Base-by-base conservation (phyloP, 2,797 vertebrate species). In the Tadarida brasiliensis region DNA sequence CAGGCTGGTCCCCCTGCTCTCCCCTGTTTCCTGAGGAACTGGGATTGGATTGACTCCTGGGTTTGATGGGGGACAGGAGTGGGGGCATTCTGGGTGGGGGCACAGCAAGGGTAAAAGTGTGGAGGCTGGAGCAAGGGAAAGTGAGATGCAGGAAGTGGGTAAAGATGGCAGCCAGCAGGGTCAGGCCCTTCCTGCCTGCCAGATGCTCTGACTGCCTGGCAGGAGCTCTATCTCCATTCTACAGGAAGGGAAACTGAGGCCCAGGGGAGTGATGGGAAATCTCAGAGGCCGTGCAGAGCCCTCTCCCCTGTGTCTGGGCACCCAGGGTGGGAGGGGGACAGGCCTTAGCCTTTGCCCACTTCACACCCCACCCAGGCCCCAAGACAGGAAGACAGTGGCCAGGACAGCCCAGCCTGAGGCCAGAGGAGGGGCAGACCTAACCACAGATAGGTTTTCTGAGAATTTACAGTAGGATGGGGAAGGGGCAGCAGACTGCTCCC, bases 401-500 rank as follows among this genome's bases (percentile, higher is more conserved):
- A 44, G 89, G 92, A 54, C 73, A 89, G 49, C 70, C 59, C 74
- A 68, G 44, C 30, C 30, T 7, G 84, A 19, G n/a, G n/a, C 61
- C 0, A 26, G 35, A 49, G 81, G 67, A 85, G 51, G 74, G 49
- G 82, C 16, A 39, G 14, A 33, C 15, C 59, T 74, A 85, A 93
- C 83, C 86, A 51, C 85, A 47, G 71, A 76, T 68, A 82, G 47
- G 71, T 67, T 88, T 97, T 97, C 96, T 96, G 91, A 86, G 96
- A 97, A 97, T 87, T 96, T 86, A 11, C 11, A 90, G 92, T 4
- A 78, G 33, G 76, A 16, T 61, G 30, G 51, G 73, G 63, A 70
- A 51, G 51, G 33, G 59, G 87, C 49, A 44, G 70, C 51, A 70
- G 80, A 90, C 54, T 91, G 28, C 74, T 67, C 65, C 83, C 3